phyloP scores from a whole-genome alignment of 92 coral and sea anemone genomes.

The Porites evermanni region DNA sequence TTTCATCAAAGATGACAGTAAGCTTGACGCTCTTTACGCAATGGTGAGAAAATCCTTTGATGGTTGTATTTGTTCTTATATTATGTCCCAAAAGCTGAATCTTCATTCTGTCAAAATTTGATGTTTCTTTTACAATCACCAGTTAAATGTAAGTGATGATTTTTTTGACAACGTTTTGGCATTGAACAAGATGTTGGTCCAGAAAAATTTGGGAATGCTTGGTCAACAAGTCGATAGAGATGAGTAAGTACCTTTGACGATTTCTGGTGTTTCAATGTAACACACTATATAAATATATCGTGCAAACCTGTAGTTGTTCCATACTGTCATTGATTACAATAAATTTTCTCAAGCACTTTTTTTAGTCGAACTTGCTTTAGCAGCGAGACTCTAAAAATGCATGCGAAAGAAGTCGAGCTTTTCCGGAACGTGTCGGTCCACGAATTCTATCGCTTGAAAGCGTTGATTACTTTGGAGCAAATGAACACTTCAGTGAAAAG shows the following conservation, averaged over 20 bases:
- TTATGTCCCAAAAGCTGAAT: not conserved
- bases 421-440: too few species aligned
- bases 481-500: too few species aligned
- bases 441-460: too few species aligned
- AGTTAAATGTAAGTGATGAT: constrained; percentile 24
- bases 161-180: constrained; percentile 44
- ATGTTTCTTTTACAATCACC: not conserved
- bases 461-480: too few species aligned
- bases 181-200: constrained; percentile 10
- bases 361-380: too few species aligned
- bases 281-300: not conserved
- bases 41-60: constrained; percentile 16
- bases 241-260: constrained; percentile 33
- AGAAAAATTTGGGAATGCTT: constrained; percentile 25
- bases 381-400: too few species aligned
- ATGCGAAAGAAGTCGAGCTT: too few species aligned
- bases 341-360: too few species aligned
- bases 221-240: constrained; percentile 46
- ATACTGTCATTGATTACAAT: too few species aligned
- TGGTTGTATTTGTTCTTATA: not conserved
- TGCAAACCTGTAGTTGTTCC: too few species aligned
- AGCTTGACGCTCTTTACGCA: constrained; percentile 33
- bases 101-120: not conserved
- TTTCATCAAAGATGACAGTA: constrained; percentile 40
- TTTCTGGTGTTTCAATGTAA: not conserved